phyloP scores from a whole-genome alignment of 2,797 vertebrate species.

The Staurois parvus region DNA sequence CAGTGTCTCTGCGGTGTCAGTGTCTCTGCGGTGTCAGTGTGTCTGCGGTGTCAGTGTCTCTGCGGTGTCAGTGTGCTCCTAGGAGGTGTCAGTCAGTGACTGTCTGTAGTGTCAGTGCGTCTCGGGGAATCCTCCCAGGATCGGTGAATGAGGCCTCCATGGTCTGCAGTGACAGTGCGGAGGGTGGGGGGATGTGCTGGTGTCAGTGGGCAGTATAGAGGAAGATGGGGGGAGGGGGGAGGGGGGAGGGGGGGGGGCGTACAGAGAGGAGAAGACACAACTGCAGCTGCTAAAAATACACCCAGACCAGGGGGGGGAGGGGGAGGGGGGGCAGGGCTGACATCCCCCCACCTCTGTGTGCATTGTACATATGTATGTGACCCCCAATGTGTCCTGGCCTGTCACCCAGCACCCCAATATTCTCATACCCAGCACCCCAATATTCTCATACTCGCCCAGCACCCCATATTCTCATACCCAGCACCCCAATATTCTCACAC shows the following conservation, averaged over 20 bases:
- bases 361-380: neutral
- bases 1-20: too few relatives aligned
- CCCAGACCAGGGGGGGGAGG: neutral
- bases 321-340: neutral
- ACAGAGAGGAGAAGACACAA: neutral
- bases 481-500: too few relatives aligned
- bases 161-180: neutral
- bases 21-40: too few relatives aligned
- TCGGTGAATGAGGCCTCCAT: too few relatives aligned
- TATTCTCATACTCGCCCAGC: too few relatives aligned
- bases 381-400: neutral
- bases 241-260: neutral
- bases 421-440: too few relatives aligned
- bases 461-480: too few relatives aligned
- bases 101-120: too few relatives aligned
- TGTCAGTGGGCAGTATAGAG: neutral
- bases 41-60: neutral
- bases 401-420: too few relatives aligned
- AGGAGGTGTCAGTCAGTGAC: neutral
- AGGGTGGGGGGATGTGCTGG: neutral
- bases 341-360: neutral
- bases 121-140: too few relatives aligned
- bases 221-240: too few relatives aligned
- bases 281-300: conserved; percentile 32
- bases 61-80: neutral